A percentile compares a stretch with the other conserved stretches of the same genome.
Evolutionary conservation across 2,113 vertebrate genomes (phyloP).

Genomic region (Calyptomena viridis): DNA sequence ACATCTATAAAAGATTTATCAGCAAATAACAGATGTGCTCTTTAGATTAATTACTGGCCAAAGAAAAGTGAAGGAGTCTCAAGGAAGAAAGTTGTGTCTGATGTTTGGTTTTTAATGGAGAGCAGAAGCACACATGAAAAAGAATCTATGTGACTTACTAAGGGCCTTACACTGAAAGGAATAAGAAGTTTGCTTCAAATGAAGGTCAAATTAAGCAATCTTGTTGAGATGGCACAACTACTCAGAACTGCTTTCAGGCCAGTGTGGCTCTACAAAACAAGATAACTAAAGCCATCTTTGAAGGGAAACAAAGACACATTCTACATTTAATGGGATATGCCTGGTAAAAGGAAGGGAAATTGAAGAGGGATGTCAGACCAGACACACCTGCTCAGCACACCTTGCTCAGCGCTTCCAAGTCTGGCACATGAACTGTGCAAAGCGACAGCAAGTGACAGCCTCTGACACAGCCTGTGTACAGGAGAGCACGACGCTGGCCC

Average conservation of each 20-base stretch:
- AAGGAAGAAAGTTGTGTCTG: neutral
- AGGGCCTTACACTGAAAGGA: neutral
- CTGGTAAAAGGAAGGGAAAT: neutral
- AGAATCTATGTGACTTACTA: neutral
- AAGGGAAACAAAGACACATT: neutral
- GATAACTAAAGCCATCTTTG: neutral
- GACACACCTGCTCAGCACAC: fast-evolving
- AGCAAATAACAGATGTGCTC: neutral
- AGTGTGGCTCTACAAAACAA: neutral
- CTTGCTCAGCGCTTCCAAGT: neutral
- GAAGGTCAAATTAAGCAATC: neutral
- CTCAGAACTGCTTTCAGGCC: neutral
- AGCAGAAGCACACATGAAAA: neutral
- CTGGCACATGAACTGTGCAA: fast-evolving
- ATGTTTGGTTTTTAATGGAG: neutral
- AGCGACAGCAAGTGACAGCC: neutral
- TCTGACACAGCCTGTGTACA: neutral
- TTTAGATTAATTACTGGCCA: neutral
- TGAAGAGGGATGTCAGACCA: neutral
- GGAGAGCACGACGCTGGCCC: neutral
- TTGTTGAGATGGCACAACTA: neutral
- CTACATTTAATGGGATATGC: fast-evolving
- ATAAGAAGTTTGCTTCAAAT: neutral
- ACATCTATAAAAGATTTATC: neutral
- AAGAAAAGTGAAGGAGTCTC: neutral